phyloP scores from a whole-genome alignment of 2,888 invertebrate species.

The Drosophila kanekoi region DNA sequence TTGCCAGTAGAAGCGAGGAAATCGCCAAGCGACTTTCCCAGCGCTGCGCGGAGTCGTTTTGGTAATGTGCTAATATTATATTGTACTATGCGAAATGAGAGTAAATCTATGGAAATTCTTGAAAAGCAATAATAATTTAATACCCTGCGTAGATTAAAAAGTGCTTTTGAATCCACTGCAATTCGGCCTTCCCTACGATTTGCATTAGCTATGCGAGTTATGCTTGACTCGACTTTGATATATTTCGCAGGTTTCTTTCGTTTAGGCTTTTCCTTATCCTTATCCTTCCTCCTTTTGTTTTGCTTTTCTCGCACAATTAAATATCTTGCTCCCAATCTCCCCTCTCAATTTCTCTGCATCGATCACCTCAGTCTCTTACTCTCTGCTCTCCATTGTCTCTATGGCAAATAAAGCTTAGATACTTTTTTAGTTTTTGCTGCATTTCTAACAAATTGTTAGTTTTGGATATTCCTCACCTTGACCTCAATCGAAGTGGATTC shows the following conservation, averaged over 20 bases:
- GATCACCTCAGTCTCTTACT: too few species aligned
- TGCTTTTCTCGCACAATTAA: too few species aligned
- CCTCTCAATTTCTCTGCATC: too few species aligned
- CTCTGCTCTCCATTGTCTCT: too few species aligned
- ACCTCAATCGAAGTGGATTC: constrained; percentile 23
- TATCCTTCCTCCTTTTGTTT: too few species aligned
- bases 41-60: constrained; percentile 8
- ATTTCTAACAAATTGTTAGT: not conserved
- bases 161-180: not conserved
- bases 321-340: too few species aligned
- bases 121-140: not conserved
- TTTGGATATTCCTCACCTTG: constrained; percentile 17
- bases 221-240: too few species aligned
- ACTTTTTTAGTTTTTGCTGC: not conserved
- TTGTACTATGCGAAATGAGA: constrained; percentile 24
- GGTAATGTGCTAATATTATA: constrained; percentile 44
- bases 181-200: not conserved
- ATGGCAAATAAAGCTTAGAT: too few species aligned
- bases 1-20: constrained; percentile 36
- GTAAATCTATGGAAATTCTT: constrained; percentile 12
- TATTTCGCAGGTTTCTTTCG: too few species aligned
- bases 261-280: too few species aligned
- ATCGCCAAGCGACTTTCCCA: constrained; percentile 1
- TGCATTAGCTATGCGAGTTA: not conserved
- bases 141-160: too few species aligned